Conservation (phyloP, 2,113 vertebrate species). For the Oxyura jamaicensis region DNA sequence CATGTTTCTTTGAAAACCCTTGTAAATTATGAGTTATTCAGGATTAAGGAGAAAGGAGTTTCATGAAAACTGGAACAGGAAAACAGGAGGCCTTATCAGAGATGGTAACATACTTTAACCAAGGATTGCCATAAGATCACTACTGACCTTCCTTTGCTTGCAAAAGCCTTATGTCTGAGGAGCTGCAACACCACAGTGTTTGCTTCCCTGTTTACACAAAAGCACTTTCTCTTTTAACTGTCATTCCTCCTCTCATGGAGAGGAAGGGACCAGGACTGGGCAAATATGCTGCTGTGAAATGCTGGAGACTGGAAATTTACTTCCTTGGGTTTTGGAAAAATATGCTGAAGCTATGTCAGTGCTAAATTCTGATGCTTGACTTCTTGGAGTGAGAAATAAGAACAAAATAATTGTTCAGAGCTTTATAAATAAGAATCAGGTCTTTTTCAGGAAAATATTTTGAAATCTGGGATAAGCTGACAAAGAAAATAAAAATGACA, state of each 20-base stretch:
- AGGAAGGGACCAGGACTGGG: background rate
- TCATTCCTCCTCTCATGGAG: too few species aligned
- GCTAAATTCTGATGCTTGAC: background rate
- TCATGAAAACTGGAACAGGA: background rate
- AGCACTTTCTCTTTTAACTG: background rate
- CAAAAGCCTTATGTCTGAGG: background rate
- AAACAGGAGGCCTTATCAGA: background rate
- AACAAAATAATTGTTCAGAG: background rate
- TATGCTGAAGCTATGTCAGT: background rate
- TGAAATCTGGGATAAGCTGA: background rate
- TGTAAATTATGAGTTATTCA: background rate
- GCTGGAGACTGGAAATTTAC: background rate
- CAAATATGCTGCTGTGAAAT: background rate
- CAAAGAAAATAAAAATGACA: accelerated
- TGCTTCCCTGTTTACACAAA: background rate
- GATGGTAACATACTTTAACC: background rate
- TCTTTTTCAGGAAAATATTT: background rate
- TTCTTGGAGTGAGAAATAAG: background rate
- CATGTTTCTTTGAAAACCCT: background rate
- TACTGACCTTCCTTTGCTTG: background rate
- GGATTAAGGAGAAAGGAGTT: background rate
- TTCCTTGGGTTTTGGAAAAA: background rate
- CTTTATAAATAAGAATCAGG: background rate
- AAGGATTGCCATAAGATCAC: background rate
- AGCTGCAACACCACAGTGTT: background rate